phyloP scores from a whole-genome alignment of 2,113 vertebrate species.

The Sprattus sprattus region DNA sequence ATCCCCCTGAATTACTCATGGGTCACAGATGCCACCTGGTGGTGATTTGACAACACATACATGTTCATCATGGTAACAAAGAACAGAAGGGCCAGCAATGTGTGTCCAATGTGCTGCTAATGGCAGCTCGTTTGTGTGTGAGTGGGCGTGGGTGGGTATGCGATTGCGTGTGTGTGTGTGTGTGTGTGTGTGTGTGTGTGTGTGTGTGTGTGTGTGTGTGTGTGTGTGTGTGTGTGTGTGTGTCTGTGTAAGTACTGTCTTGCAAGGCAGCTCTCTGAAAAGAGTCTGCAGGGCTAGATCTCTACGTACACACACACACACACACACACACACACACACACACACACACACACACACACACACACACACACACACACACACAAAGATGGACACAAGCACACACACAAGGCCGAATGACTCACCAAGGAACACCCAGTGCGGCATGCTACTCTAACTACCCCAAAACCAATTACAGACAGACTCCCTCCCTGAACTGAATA shows the following conservation, averaged over 20 bases:
- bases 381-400: not conserved
- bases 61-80: not conserved
- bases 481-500: not conserved
- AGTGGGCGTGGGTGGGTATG: not conserved
- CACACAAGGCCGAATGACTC: not conserved
- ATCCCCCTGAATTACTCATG: not conserved
- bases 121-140: not conserved
- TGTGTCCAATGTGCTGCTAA: not conserved
- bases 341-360: not conserved
- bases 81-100: not conserved
- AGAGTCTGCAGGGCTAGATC: not conserved
- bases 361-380: not conserved
- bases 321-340: not conserved
- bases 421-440: not conserved
- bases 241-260: not conserved
- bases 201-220: slow-evolving; percentile 17
- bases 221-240: slow-evolving; percentile 10
- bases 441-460: not conserved
- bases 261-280: not conserved
- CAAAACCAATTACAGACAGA: not conserved
- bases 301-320: not conserved
- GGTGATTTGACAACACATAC: not conserved
- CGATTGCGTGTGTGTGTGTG: slow-evolving; percentile 9
- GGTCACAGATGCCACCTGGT: not conserved
- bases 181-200: slow-evolving; percentile 22